phyloP scores from a whole-genome alignment of 2,797 vertebrate genomes.

The Erethizon dorsatum region DNA sequence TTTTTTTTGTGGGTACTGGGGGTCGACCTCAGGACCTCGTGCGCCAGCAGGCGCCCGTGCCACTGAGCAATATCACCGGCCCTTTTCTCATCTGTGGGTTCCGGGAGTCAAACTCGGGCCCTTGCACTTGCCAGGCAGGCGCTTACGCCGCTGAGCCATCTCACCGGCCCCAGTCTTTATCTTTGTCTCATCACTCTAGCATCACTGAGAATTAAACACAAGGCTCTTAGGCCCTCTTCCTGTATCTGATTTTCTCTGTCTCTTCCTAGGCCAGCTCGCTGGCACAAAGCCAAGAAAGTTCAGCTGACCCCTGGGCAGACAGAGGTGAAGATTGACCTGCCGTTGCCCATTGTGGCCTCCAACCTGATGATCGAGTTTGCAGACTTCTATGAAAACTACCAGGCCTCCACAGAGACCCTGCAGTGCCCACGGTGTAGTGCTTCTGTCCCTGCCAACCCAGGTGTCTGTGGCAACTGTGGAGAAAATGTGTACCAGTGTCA shows the following conservation, averaged over 20 bases:
- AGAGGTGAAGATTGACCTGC: slow-evolving; percentile 98
- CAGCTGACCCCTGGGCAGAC: slow-evolving; percentile 98
- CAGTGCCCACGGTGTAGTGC: slow-evolving; percentile 99
- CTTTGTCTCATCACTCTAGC: neutral
- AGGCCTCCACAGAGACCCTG: slow-evolving; percentile 98
- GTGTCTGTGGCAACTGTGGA: slow-evolving; percentile 98
- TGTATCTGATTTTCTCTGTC: accelerated
- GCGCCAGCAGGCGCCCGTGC: no score
- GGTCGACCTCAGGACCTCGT: no score
- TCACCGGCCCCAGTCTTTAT: neutral
- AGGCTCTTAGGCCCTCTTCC: neutral
- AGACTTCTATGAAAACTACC: slow-evolving; percentile 99
- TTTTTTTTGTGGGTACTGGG: no score
- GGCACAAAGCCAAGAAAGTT: slow-evolving; percentile 99
- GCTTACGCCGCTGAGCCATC: no score
- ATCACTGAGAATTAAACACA: neutral
- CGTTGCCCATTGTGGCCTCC: slow-evolving; percentile 97
- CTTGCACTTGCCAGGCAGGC: no score
- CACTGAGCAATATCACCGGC: no score
- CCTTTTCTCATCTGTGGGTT: no score
- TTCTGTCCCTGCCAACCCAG: slow-evolving; percentile 98
- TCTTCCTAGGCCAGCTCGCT: slow-evolving; percentile 95
- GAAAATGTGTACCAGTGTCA: slow-evolving; percentile 99
- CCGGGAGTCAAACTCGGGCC: no score
- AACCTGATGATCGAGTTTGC: slow-evolving; percentile 99